Conservation (phyloP, 1,140 invertebrate genomes). For the Macrotrachela quadricornifera region DNA sequence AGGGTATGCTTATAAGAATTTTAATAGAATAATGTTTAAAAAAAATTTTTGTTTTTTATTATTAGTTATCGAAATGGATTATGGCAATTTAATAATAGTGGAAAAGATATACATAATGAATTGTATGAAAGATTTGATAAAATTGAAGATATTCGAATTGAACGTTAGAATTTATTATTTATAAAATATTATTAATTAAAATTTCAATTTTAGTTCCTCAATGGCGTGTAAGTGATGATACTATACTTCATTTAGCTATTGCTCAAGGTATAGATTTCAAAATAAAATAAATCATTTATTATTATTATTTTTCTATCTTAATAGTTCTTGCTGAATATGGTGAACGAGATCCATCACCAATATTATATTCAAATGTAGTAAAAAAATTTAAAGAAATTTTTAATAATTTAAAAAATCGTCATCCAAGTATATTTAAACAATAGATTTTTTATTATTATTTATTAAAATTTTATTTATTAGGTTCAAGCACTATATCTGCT, state of each 20-base stretch:
- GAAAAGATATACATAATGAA: constrained; percentile 16
- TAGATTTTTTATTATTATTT: no score
- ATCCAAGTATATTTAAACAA: no score
- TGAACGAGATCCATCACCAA: no score
- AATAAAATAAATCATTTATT: no score
- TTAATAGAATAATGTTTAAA: no score
- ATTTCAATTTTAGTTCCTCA: constrained; percentile 6
- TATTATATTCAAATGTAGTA: no score
- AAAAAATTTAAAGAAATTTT: no score
- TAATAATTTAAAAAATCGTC: no score
- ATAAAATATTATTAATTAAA: neutral
- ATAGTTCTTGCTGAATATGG: no score
- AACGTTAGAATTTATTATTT: neutral
- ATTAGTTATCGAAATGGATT: constrained; percentile 15
- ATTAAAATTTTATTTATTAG: no score
- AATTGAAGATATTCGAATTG: constrained; percentile 6
- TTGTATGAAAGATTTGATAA: constrained; percentile 14
- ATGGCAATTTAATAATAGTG: constrained; percentile 20
- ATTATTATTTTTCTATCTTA: no score
- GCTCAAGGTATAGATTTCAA: constrained; percentile 6
- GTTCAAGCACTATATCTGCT: no score
- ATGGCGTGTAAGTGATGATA: constrained; percentile 15
- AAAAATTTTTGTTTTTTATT: neutral
- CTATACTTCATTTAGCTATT: constrained; percentile 14
- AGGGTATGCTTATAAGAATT: constrained; percentile 6